phyloP scores from a whole-genome alignment of 2,888 invertebrate genomes.

The Leptogaster cylindrica region DNA sequence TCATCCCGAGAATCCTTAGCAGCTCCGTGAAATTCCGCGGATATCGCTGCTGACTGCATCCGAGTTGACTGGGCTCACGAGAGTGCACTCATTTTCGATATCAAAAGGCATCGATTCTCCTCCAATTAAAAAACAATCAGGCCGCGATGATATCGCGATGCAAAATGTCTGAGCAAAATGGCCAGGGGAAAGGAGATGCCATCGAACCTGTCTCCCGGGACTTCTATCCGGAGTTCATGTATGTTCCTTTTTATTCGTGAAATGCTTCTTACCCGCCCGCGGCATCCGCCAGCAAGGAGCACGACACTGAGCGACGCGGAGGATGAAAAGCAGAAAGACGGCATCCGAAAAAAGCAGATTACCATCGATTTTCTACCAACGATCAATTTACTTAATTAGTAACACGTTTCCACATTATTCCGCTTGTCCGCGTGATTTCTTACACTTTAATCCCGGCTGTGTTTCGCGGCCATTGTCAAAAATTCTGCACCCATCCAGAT shows the following conservation, averaged over 20 bases:
- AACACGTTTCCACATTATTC: conserved; percentile 41
- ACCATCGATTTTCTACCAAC: conserved; percentile 28
- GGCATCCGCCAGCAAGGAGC: no score
- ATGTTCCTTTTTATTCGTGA: no score
- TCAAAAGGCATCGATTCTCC: conserved; percentile 12
- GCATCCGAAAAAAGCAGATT: conserved; percentile 37
- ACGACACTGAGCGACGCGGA: not conserved
- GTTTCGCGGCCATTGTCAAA: conserved; percentile 23
- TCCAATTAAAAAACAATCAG: conserved; percentile 40
- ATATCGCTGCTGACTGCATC: not conserved
- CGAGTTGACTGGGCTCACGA: not conserved
- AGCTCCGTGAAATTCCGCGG: not conserved
- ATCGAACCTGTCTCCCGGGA: no score
- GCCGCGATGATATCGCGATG: conserved; percentile 27
- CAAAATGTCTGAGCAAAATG: conserved; percentile 11
- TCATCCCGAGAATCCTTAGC: not conserved
- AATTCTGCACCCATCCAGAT: not conserved
- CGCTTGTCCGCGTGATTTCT: conserved; percentile 15
- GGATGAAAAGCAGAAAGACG: conserved; percentile 23
- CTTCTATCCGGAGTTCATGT: no score
- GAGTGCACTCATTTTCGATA: conserved; percentile 13
- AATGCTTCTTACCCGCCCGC: not conserved
- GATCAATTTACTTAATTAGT: conserved; percentile 43
- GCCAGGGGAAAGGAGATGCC: not conserved
- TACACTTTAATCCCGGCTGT: conserved; percentile 10